Conservation (phyloP, 2,797 vertebrate genomes). For the Carduelis carduelis region DNA sequence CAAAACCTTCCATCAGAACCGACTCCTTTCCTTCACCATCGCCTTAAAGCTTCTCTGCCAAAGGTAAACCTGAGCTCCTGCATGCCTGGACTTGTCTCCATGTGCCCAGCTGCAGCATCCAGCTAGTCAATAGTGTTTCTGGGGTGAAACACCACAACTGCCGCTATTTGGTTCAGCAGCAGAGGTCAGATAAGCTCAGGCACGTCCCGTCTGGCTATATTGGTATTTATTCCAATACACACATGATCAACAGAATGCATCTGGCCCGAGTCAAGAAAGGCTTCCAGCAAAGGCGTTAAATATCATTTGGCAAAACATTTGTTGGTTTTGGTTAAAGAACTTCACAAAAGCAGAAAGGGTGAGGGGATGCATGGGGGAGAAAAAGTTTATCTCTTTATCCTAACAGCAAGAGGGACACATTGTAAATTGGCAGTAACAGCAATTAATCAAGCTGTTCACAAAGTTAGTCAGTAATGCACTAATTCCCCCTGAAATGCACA, state of each 20-base stretch:
- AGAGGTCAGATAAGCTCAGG: too few species aligned
- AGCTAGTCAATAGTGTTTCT: too few species aligned
- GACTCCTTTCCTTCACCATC: too few species aligned
- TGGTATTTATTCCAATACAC: not conserved
- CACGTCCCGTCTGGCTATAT: too few species aligned
- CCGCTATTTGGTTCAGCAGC: too few species aligned
- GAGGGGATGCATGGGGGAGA: accelerated
- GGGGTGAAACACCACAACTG: too few species aligned
- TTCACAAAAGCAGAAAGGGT: not conserved
- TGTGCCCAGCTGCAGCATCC: too few species aligned
- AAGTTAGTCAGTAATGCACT: not conserved
- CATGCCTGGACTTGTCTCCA: too few species aligned
- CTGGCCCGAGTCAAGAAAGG: not conserved
- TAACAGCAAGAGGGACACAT: not conserved
- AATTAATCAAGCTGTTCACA: not conserved
- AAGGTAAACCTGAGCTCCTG: too few species aligned
- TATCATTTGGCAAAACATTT: not conserved
- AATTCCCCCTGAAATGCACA: not conserved
- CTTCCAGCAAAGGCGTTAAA: conserved; percentile 14
- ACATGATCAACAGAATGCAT: not conserved
- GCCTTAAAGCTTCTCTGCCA: too few species aligned
- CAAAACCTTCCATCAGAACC: too few species aligned
- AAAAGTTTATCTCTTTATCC: conserved; percentile 11
- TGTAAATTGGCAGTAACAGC: not conserved
- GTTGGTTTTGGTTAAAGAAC: conserved; percentile 33